These are phyloP conservation scores for Arctopsyche grandis DNA, from an alignment of 1,140 invertebrate species.

Conservation along the genomic window DNA sequence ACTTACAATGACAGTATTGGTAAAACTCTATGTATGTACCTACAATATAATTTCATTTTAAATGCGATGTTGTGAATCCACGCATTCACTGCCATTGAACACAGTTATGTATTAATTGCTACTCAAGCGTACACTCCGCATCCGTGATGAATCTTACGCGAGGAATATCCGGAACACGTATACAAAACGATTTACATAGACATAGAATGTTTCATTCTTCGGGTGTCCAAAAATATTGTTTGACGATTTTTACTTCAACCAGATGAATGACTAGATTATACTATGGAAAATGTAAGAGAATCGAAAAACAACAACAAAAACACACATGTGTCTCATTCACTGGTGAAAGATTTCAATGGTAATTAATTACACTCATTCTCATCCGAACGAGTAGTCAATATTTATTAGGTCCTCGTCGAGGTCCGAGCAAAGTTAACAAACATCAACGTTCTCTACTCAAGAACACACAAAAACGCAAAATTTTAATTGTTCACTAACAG, in stretches of 20 bases:
- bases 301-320: not conserved
- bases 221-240: slow-evolving; percentile 19
- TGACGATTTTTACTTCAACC: not conserved
- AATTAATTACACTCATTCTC: slow-evolving; percentile 15
- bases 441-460: too few species aligned
- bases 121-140: not conserved
- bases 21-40: not conserved
- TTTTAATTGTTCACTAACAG: too few species aligned
- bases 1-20: slow-evolving; percentile 15
- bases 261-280: slow-evolving; percentile 27
- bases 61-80: not conserved
- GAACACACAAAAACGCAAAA: too few species aligned
- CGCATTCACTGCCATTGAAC: slow-evolving; percentile 19
- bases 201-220: slow-evolving; percentile 15
- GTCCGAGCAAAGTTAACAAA: too few species aligned
- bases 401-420: not conserved
- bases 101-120: slow-evolving; percentile 16
- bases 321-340: slow-evolving; percentile 2
- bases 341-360: slow-evolving; percentile 14
- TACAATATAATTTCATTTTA: slow-evolving; percentile 4
- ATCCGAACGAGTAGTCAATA: not conserved
- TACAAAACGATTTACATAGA: slow-evolving; percentile 14
- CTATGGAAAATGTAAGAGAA: slow-evolving; percentile 8
- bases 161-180: slow-evolving; percentile 5
- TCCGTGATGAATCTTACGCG: too few species aligned